Conservation (phyloP, 1,140 invertebrate species). For the Thaumatotibia leucotreta region DNA sequence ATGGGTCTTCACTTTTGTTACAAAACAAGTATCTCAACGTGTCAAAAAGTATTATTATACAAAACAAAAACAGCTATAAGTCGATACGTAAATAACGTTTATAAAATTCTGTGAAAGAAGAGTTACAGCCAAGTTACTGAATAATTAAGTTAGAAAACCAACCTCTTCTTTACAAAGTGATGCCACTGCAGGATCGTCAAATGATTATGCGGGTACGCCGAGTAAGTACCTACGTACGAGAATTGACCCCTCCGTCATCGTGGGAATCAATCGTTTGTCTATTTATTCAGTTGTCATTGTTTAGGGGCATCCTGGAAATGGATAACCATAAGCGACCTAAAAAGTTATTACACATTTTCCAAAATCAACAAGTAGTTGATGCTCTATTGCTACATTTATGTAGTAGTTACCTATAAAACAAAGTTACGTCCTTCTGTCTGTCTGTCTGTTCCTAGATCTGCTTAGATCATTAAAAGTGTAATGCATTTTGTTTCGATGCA, state of each 20-base stretch:
- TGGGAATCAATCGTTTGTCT: conserved; percentile 29
- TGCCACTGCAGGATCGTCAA: conserved; percentile 15
- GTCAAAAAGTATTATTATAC: background rate
- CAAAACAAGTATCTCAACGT: too few relatives aligned
- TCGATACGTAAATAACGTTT: background rate
- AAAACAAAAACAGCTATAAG: background rate
- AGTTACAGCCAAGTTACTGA: background rate
- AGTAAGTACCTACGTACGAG: too few relatives aligned
- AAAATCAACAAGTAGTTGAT: background rate
- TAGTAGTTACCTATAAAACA: too few relatives aligned
- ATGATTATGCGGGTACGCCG: conserved; percentile 46
- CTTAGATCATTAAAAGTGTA: too few relatives aligned
- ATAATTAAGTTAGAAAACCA: background rate
- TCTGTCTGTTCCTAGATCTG: too few relatives aligned
- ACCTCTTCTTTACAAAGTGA: background rate
- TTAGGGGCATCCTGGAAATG: background rate
- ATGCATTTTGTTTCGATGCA: too few relatives aligned
- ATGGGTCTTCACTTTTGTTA: too few relatives aligned
- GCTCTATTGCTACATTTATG: background rate
- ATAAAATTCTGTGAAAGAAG: background rate
- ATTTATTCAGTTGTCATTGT: conserved; percentile 13
- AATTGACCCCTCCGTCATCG: conserved; percentile 42
- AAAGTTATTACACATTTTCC: background rate
- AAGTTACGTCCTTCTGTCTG: too few relatives aligned
- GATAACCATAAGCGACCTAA: background rate